Conservation (phyloP, 2,113 vertebrate species). For the Pituophis catenifer region DNA sequence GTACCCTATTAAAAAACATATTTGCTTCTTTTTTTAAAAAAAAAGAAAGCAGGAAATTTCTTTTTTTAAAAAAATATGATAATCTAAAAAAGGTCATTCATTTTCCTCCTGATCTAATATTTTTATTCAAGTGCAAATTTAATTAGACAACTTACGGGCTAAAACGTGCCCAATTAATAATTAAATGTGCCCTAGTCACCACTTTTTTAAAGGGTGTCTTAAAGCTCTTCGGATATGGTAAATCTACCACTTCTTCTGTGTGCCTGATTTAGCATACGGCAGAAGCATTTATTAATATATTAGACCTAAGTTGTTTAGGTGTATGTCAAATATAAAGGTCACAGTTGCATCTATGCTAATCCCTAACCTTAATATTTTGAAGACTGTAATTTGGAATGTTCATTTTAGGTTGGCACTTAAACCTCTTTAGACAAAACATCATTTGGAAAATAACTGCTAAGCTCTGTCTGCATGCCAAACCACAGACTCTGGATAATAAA, state of each 20-base stretch:
- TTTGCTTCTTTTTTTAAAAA: not conserved
- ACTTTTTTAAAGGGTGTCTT: not conserved
- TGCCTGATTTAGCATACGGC: not conserved
- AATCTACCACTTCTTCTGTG: not conserved
- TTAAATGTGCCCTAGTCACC: not conserved
- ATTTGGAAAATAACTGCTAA: not conserved
- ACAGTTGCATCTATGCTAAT: not conserved
- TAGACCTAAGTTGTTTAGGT: not conserved
- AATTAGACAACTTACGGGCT: not conserved
- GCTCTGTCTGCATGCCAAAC: not conserved
- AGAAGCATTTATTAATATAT: not conserved
- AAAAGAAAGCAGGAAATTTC: not conserved
- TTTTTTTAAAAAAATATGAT: not conserved
- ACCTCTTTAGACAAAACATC: not conserved
- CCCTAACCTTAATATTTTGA: not conserved
- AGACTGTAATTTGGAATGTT: not conserved
- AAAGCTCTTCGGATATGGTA: not conserved
- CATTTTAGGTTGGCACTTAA: not conserved
- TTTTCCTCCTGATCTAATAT: not conserved
- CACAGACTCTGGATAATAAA: not conserved
- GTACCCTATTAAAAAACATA: not conserved
- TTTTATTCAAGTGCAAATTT: not conserved
- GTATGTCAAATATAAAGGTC: not conserved
- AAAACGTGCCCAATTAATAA: not conserved
- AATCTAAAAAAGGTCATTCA: not conserved